A percentile compares a stretch with the other conserved stretches of the same genome.
Evolutionary conservation across 1,140 invertebrate species (phyloP).

Genomic region (Psix sp.): DNA sequence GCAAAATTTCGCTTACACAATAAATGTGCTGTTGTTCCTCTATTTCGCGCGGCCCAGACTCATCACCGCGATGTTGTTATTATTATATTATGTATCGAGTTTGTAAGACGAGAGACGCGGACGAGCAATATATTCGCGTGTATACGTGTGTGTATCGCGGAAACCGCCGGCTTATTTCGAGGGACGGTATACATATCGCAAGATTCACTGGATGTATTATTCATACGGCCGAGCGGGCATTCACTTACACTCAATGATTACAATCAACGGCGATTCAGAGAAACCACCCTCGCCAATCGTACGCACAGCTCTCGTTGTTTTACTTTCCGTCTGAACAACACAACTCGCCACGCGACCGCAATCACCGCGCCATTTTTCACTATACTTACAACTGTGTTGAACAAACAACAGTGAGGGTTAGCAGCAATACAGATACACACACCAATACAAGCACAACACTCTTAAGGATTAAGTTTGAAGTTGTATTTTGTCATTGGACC

Average conservation of each 20-base stretch:
- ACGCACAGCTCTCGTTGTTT: constrained; percentile 64
- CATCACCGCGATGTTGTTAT: constrained; percentile 55
- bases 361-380: constrained; percentile 72
- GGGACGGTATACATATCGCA: constrained; percentile 44
- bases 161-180: constrained; percentile 50
- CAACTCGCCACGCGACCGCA: constrained; percentile 75
- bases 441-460: too few relatives aligned
- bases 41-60: constrained; percentile 8
- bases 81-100: constrained; percentile 53
- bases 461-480: too few relatives aligned
- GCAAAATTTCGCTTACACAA: constrained; percentile 19
- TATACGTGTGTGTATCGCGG: constrained; percentile 31
- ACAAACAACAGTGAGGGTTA: constrained; percentile 57
- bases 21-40: constrained; percentile 21
- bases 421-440: constrained; percentile 36
- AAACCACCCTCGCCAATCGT: constrained; percentile 69
- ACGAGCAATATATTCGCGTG: constrained; percentile 36
- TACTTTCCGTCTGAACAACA: constrained; percentile 70
- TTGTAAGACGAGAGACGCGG: constrained; percentile 52
- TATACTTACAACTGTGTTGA: constrained; percentile 71
- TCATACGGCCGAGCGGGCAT: constrained; percentile 62
- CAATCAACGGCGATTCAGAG: constrained; percentile 76
- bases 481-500: too few relatives aligned
- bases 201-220: constrained; percentile 55
- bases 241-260: constrained; percentile 75